phyloP scores from a whole-genome alignment of 2,888 invertebrate species.

The Harmothoe impar region DNA sequence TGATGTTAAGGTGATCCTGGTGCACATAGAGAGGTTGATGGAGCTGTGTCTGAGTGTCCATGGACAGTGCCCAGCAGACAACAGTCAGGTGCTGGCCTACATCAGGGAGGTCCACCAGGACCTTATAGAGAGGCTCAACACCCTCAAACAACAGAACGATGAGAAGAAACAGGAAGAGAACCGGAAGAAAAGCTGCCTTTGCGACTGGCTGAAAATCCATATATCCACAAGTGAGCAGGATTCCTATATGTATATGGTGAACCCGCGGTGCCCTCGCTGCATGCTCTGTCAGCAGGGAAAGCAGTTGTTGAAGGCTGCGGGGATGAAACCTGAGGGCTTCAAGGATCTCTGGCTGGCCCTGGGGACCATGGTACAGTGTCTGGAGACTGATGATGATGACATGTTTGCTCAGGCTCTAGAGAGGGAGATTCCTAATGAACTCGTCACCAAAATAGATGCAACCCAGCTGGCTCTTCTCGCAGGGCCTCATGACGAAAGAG shows the following conservation, averaged over 20 bases:
- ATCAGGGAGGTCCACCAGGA: neutral
- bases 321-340: neutral
- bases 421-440: neutral
- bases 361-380: neutral
- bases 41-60: neutral
- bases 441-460: neutral
- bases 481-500: too few relatives aligned
- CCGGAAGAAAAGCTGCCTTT: neutral
- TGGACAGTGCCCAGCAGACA: neutral
- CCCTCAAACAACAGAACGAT: neutral
- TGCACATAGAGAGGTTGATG: neutral
- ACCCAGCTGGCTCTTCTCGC: too few relatives aligned
- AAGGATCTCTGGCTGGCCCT: neutral
- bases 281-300: neutral
- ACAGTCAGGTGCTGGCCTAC: neutral
- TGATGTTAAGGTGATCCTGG: neutral
- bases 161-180: too few relatives aligned
- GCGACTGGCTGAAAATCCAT: neutral
- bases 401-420: neutral
- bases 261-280: neutral
- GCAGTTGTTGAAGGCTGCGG: neutral
- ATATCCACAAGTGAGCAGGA: neutral
- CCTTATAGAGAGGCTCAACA: neutral
- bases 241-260: neutral
- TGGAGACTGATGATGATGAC: conserved; percentile 21